These are phyloP conservation scores for Eucidaris tribuloides DNA, from an alignment of 35 echinoderm and acorn worm species.

Conservation along the genomic window DNA sequence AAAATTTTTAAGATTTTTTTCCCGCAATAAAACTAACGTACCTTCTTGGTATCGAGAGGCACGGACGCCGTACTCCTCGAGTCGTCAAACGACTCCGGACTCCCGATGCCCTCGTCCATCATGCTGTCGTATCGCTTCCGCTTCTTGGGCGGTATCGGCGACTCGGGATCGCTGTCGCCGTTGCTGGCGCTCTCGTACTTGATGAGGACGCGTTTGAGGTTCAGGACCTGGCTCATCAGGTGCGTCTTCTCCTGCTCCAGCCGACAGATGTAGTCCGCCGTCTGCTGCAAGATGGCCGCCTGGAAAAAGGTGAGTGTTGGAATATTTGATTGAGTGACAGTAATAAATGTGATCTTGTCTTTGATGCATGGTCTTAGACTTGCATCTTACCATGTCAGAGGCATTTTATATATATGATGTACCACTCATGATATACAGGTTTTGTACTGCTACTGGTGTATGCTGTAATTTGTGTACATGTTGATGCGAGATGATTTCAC, in stretches of 20 bases:
- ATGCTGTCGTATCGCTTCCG: constrained; percentile 89
- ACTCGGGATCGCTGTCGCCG: constrained; percentile 50
- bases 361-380: too few relatives aligned
- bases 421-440: too few relatives aligned
- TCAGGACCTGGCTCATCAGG: constrained; percentile 67
- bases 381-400: too few relatives aligned
- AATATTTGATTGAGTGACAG: too few relatives aligned
- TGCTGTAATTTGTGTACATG: too few relatives aligned
- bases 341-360: too few relatives aligned
- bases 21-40: too few relatives aligned
- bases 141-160: constrained; percentile 72
- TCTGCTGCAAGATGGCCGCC: constrained; percentile 99
- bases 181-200: constrained; percentile 49
- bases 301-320: too few relatives aligned
- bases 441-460: too few relatives aligned
- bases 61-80: constrained; percentile 25
- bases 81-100: constrained; percentile 78
- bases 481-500: too few relatives aligned
- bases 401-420: too few relatives aligned
- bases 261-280: constrained; percentile 80
- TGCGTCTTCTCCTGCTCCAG: constrained; percentile 98
- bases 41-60: constrained; percentile 12
- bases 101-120: constrained; percentile 94
- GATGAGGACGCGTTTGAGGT: constrained; percentile 65
- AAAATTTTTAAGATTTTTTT: too few relatives aligned